A percentile compares a stretch with the other conserved stretches of the same genome.
phyloP scores from a whole-genome alignment of 2,888 invertebrate species.

The Ophion slaviceki region DNA sequence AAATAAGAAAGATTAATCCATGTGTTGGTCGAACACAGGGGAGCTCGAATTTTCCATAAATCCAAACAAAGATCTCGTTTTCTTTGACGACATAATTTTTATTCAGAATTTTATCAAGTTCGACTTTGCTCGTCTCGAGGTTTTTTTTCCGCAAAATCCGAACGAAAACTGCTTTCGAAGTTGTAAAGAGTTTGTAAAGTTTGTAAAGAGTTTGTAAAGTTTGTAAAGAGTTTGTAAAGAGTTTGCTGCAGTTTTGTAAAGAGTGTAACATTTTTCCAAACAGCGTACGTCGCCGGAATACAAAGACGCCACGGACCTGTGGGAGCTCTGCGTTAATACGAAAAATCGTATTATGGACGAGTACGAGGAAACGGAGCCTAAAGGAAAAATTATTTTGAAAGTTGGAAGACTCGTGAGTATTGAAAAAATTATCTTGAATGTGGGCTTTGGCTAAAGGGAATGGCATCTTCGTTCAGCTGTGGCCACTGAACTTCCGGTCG shows the following conservation, averaged over 20 bases:
- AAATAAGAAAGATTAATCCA: too few relatives aligned
- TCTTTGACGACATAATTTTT: not conserved
- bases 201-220: too few relatives aligned
- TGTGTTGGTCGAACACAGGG: not conserved
- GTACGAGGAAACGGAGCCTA: conserved; percentile 85
- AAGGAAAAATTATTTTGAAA: conserved; percentile 85
- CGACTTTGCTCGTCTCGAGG: not conserved
- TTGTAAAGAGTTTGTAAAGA: too few relatives aligned
- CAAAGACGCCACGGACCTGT: conserved; percentile 94
- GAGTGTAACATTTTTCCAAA: conserved; percentile 47
- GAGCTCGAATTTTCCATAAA: not conserved
- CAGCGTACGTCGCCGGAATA: conserved; percentile 92
- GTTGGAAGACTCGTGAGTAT: conserved; percentile 84
- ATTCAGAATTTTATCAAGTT: not conserved
- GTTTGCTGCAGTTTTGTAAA: not conserved
- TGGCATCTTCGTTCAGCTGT: not conserved
- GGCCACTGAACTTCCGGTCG: conserved; percentile 21
- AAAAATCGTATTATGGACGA: conserved; percentile 84
- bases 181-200: too few relatives aligned
- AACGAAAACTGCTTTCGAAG: not conserved
- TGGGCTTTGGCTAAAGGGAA: not conserved
- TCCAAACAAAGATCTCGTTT: not conserved
- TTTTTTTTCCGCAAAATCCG: too few relatives aligned
- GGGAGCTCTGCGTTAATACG: conserved; percentile 91
- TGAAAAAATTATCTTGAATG: not conserved